A percentile compares a stretch with the other conserved stretches of the same genome.
These are phyloP conservation scores for Drosophila santomea DNA, from an alignment of 1,140 invertebrate species.

Conservation along the genomic window DNA sequence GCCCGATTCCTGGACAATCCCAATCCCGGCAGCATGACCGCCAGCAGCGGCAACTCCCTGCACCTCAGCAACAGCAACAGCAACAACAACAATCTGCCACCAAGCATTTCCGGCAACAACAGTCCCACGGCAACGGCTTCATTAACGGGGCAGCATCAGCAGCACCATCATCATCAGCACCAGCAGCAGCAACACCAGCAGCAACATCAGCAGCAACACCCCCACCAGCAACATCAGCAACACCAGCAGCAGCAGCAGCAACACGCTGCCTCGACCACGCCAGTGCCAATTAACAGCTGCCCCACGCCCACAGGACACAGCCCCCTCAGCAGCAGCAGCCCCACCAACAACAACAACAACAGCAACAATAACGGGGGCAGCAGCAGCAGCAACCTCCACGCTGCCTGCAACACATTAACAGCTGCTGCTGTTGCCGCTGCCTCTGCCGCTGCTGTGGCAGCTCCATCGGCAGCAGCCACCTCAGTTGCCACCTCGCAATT, in stretches of 20 bases:
- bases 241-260: constrained; percentile 71
- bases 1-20: constrained; percentile 80
- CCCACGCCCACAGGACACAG: constrained; percentile 77
- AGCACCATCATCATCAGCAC: constrained; percentile 39
- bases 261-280: constrained; percentile 65
- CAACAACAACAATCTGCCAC: constrained; percentile 42
- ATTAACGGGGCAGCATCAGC: constrained; percentile 64
- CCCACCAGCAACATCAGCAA: constrained; percentile 49
- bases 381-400: constrained; percentile 50
- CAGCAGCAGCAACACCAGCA: constrained; percentile 32
- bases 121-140: constrained; percentile 66
- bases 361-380: not conserved
- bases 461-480: constrained; percentile 55
- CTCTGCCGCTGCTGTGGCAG: constrained; percentile 34
- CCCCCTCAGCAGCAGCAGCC: constrained; percentile 52
- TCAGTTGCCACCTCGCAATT: constrained; percentile 59
- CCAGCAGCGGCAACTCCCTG: constrained; percentile 28
- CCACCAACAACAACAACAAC: constrained; percentile 3
- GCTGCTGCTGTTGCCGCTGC: constrained; percentile 58
- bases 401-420: constrained; percentile 77
- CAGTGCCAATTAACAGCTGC: constrained; percentile 74
- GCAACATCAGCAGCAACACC: constrained; percentile 34
- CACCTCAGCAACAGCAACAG: constrained; percentile 36
- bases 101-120: constrained; percentile 66
- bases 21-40: constrained; percentile 43